These are phyloP conservation scores for Anarrhichthys ocellatus DNA, from an alignment of 2,113 vertebrate genomes.

Conservation along the genomic window DNA sequence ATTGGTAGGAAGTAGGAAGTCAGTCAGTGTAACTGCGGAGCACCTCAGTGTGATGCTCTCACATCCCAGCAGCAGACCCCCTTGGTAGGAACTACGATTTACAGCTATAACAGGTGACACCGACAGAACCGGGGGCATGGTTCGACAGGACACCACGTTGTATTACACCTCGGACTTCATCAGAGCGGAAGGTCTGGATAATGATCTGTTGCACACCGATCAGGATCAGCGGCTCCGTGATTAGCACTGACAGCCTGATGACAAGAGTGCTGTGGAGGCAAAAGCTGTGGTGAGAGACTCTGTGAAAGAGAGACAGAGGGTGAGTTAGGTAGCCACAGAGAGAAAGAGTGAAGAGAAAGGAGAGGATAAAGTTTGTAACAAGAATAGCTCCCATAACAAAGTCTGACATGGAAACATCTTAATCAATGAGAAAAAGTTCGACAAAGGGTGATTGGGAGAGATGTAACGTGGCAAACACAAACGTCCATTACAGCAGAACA, in stretches of 20 bases:
- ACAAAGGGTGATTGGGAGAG: constrained; percentile 36
- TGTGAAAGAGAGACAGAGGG: constrained; percentile 27
- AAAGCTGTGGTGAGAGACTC: constrained; percentile 39
- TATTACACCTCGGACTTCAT: constrained; percentile 60
- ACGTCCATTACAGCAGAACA: constrained; percentile 68
- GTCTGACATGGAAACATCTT: constrained; percentile 30
- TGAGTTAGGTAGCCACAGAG: constrained; percentile 17
- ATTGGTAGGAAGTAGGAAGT: constrained; percentile 18
- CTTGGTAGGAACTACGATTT: constrained; percentile 55
- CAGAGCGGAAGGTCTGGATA: constrained; percentile 51
- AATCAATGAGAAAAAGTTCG: constrained; percentile 48
- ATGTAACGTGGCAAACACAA: constrained; percentile 62
- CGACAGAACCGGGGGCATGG: constrained; percentile 26
- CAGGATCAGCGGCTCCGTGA: constrained; percentile 54
- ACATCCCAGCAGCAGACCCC: constrained; percentile 40
- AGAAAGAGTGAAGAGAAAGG: background rate
- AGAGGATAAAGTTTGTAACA: constrained; percentile 10
- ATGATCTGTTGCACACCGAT: constrained; percentile 59
- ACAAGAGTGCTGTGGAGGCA: constrained; percentile 55
- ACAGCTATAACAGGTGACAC: constrained; percentile 57
- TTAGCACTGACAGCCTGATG: constrained; percentile 63
- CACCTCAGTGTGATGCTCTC: constrained; percentile 35
- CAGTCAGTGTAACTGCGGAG: constrained; percentile 27
- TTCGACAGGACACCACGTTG: constrained; percentile 43
- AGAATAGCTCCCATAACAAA: constrained; percentile 34